phyloP scores from a whole-genome alignment of 2,888 invertebrate species.

The Drosophila nr. medialis region DNA sequence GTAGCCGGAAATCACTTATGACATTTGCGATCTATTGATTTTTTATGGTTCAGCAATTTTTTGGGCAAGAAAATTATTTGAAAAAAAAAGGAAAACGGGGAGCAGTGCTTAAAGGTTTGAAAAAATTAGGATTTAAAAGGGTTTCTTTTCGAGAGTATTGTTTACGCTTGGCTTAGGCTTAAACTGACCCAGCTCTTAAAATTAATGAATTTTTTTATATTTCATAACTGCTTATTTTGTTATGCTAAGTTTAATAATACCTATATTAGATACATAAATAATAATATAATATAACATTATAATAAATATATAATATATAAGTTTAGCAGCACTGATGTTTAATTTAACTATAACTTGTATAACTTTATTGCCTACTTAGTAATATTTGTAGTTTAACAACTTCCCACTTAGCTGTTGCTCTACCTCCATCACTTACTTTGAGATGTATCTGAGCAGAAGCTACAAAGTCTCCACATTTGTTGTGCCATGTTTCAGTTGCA shows the following conservation, averaged over 20 bases:
- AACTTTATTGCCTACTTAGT: conserved; percentile 16
- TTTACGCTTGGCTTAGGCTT: neutral
- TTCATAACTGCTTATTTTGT: neutral
- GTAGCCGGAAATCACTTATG: conserved; percentile 78
- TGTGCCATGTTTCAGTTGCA: conserved; percentile 43
- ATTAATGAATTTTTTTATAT: neutral
- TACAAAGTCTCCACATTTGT: conserved; percentile 27
- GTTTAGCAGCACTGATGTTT: neutral
- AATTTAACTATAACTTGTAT: neutral
- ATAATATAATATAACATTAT: neutral
- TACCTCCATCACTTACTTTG: conserved; percentile 15
- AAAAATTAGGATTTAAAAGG: conserved; percentile 9
- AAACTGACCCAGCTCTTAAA: neutral
- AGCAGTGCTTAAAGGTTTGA: neutral
- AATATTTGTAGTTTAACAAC: conserved; percentile 13
- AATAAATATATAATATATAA: neutral
- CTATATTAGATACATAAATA: neutral
- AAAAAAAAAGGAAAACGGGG: conserved; percentile 1
- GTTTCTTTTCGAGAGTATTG: neutral
- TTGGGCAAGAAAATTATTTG: conserved; percentile 51
- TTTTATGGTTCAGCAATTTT: conserved; percentile 68
- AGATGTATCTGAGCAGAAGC: conserved; percentile 12
- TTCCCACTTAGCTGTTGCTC: neutral
- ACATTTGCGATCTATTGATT: conserved; percentile 77
- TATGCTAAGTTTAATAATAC: neutral